Conservation (phyloP, 2,797 vertebrate genomes). For the Perodicticus potto region DNA sequence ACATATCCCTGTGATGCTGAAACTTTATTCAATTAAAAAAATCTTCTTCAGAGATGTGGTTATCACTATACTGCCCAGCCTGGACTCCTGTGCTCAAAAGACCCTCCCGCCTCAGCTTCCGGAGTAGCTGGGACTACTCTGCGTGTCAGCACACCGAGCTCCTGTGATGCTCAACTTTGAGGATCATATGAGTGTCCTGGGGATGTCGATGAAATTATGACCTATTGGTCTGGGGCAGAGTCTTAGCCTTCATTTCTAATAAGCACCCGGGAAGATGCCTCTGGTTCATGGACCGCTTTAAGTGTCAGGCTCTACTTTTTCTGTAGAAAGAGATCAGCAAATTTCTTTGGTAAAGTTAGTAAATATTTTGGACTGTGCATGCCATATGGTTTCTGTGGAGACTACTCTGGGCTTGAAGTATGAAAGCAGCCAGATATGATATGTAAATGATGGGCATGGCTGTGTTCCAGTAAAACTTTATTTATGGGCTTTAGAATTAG, state of each 20-base stretch:
- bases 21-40: background rate
- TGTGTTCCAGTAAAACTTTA: background rate
- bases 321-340: background rate
- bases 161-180: background rate
- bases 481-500: background rate
- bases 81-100: background rate
- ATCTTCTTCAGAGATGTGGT: background rate
- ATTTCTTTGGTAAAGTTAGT: background rate
- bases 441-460: background rate
- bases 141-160: background rate
- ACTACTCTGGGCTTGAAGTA: background rate
- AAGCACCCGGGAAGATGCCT: background rate
- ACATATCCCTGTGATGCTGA: background rate
- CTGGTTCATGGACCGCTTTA: background rate
- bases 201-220: background rate
- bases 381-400: too few species aligned
- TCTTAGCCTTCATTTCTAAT: background rate
- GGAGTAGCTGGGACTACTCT: background rate
- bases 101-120: background rate
- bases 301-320: background rate
- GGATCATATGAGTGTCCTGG: background rate
- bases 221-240: background rate
- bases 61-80: too few species aligned
- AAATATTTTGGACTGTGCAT: too few species aligned
- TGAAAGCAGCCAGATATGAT: background rate